These are phyloP conservation scores for Festucalex cinctus DNA, from an alignment of 2,113 vertebrate species.

Conservation along the genomic window DNA sequence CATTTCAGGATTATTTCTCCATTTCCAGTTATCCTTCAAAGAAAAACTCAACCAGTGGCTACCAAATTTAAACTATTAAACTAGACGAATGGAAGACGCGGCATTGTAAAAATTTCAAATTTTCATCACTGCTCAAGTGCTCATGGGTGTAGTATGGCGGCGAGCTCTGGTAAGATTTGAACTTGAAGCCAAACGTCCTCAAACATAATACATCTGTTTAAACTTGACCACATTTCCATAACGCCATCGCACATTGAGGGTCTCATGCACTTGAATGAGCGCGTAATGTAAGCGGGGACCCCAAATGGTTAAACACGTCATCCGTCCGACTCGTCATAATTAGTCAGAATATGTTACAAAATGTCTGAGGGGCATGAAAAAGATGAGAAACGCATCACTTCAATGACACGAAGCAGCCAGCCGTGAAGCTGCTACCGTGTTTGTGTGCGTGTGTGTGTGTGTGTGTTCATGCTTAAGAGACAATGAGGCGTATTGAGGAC, in stretches of 20 bases:
- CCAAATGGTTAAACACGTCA: neutral
- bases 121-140: neutral
- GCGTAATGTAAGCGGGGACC: neutral
- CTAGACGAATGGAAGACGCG: no score
- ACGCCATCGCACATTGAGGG: neutral
- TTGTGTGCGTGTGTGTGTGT: neutral
- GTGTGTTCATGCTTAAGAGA: conserved; percentile 6
- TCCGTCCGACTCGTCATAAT: conserved; percentile 7
- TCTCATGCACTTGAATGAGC: neutral
- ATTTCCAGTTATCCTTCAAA: neutral
- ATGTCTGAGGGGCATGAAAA: conserved; percentile 6
- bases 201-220: neutral
- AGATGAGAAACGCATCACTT: conserved; percentile 11
- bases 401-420: neutral
- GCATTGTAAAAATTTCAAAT: neutral
- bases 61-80: no score
- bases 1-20: neutral
- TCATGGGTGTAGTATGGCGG: no score
- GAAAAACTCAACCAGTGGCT: neutral
- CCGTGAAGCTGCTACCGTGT: neutral
- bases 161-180: neutral
- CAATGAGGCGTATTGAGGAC: conserved; percentile 16
- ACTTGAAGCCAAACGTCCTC: neutral
- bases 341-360: conserved; percentile 4
- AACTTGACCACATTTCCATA: neutral